Conservation (phyloP, 2,113 vertebrate genomes). For the Spilogale gracilis region DNA sequence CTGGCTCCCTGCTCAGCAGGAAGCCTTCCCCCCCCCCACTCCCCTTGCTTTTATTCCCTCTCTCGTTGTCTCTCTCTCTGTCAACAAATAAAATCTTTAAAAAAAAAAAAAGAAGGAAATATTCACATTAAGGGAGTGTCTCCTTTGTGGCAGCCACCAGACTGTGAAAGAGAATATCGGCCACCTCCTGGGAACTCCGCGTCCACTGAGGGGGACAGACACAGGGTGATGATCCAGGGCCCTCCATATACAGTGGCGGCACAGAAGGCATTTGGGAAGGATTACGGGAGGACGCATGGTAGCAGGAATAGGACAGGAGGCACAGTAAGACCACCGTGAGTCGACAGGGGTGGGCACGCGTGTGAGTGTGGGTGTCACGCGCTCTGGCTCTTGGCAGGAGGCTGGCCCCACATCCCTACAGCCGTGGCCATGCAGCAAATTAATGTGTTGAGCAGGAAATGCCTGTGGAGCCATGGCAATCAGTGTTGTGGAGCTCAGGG, state of each 20-base stretch:
- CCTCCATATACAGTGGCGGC: neutral
- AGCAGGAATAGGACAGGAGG: neutral
- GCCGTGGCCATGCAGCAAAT: neutral
- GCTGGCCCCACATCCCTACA: neutral
- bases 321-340: neutral
- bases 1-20: no score
- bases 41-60: no score
- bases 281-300: neutral
- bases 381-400: neutral
- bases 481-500: neutral
- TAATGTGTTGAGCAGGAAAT: neutral
- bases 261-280: neutral
- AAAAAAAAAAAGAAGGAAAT: neutral
- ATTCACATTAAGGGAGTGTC: neutral
- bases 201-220: neutral
- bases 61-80: no score
- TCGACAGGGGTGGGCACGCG: neutral
- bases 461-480: neutral
- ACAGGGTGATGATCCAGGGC: neutral
- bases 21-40: no score
- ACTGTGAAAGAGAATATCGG: neutral
- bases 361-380: neutral
- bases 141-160: neutral
- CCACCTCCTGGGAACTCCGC: neutral
- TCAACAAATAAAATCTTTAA: no score